phyloP scores from a whole-genome alignment of 2,113 vertebrate genomes.

The Datnioides undecimradiatus region DNA sequence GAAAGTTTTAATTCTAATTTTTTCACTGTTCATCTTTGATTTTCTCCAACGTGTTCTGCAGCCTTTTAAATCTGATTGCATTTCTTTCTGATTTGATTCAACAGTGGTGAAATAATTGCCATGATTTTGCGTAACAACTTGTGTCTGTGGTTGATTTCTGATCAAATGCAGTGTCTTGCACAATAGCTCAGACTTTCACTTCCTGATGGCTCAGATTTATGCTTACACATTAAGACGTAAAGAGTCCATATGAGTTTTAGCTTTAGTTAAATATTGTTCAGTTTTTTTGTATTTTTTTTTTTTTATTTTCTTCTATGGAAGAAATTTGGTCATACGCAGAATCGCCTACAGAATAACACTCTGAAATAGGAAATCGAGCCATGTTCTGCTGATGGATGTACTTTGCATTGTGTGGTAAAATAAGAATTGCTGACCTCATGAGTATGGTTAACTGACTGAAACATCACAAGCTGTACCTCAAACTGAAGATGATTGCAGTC shows the following conservation, averaged over 20 bases:
- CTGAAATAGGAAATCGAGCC: neutral
- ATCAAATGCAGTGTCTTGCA: neutral
- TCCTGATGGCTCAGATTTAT: conserved; percentile 49
- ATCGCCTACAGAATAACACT: neutral
- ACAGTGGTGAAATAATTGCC: neutral
- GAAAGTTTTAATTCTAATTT: neutral
- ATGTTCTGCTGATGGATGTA: neutral
- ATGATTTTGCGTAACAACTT: conserved; percentile 1
- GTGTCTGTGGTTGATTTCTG: conserved; percentile 1
- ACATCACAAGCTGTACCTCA: neutral
- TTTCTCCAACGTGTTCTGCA: neutral
- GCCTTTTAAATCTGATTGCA: accelerated
- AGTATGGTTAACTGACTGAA: neutral
- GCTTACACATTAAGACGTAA: neutral
- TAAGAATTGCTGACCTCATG: neutral
- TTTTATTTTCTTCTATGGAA: neutral
- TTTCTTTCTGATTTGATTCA: neutral
- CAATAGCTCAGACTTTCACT: conserved; percentile 50
- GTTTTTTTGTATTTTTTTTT: too few relatives aligned
- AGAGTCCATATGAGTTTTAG: neutral
- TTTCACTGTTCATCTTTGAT: neutral
- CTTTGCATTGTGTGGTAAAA: neutral
- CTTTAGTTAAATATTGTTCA: neutral
- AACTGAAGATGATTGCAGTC: neutral
- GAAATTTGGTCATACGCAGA: neutral